Percentiles rank a stretch among this genome's conserved stretches.
phyloP scores from a whole-genome alignment of 92 coral and sea anemone genomes.

The Epizoanthus ramosus region DNA sequence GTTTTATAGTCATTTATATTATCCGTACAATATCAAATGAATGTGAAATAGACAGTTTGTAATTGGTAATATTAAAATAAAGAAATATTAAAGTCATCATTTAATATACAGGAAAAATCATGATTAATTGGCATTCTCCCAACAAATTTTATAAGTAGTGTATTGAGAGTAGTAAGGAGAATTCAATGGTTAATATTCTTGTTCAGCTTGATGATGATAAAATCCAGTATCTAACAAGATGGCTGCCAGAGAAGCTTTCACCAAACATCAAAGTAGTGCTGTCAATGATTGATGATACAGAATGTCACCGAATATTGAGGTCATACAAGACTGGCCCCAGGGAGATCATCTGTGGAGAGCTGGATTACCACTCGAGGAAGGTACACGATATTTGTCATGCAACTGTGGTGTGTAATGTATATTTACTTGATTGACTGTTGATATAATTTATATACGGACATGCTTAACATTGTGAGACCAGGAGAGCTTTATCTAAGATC shows the following conservation, averaged over 20 bases:
- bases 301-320: conserved; percentile 90
- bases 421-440: not conserved
- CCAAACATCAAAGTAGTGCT: conserved; percentile 90
- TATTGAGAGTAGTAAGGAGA: not conserved
- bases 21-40: too few relatives aligned
- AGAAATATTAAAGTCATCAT: too few relatives aligned
- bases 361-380: conserved; percentile 89
- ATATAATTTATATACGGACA: too few relatives aligned
- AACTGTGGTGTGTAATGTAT: not conserved
- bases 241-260: conserved; percentile 93
- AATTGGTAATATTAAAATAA: too few relatives aligned
- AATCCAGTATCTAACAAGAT: conserved; percentile 90
- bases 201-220: conserved; percentile 93
- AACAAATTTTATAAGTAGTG: not conserved
- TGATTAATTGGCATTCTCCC: not conserved
- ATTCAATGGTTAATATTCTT: not conserved
- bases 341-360: conserved; percentile 86
- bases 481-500: not conserved
- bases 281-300: conserved; percentile 97
- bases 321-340: conserved; percentile 91
- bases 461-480: not conserved
- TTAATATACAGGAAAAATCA: too few relatives aligned
- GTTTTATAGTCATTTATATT: too few relatives aligned
- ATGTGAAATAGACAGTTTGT: too few relatives aligned
- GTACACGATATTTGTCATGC: conserved; percentile 40